A percentile compares a stretch with the other conserved stretches of the same genome.
These are phyloP conservation scores for Oryctes rhinoceros DNA, from an alignment of 1,140 invertebrate genomes.

Conservation along the genomic window DNA sequence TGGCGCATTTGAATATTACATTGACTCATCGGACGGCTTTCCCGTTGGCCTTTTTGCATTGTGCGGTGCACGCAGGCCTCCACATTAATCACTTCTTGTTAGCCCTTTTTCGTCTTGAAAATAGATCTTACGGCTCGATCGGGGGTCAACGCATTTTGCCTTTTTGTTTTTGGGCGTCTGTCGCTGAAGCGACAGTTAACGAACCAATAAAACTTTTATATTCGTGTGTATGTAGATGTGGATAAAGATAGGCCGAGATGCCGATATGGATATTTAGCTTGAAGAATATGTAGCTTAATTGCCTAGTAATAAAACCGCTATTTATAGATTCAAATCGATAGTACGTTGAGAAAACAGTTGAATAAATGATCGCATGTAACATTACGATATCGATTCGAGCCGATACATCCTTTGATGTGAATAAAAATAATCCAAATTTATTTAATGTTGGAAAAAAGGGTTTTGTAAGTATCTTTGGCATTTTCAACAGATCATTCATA, in stretches of 20 bases:
- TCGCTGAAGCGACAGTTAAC: background rate
- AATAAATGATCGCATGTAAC: too few relatives aligned
- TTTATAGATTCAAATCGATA: background rate
- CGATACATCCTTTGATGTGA: too few relatives aligned
- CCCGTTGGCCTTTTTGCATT: background rate
- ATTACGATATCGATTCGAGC: too few relatives aligned
- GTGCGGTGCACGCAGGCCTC: background rate
- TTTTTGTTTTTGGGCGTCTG: background rate
- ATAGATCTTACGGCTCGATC: background rate
- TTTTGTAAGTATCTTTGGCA: too few relatives aligned
- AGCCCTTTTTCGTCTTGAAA: constrained; percentile 4
- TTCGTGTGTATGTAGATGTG: background rate
- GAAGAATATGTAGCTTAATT: background rate
- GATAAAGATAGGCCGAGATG: background rate
- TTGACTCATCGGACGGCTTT: background rate
- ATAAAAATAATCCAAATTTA: too few relatives aligned
- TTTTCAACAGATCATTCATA: too few relatives aligned
- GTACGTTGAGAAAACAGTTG: background rate
- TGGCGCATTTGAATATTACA: background rate
- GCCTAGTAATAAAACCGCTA: background rate
- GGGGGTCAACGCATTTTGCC: constrained; percentile 12
- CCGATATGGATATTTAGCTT: background rate
- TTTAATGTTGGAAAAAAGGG: too few relatives aligned
- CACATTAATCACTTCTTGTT: constrained; percentile 5
- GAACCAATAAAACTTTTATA: background rate